These are phyloP conservation scores for Chrysolina haemoptera DNA, from an alignment of 2,888 invertebrate species.

Conservation along the genomic window DNA sequence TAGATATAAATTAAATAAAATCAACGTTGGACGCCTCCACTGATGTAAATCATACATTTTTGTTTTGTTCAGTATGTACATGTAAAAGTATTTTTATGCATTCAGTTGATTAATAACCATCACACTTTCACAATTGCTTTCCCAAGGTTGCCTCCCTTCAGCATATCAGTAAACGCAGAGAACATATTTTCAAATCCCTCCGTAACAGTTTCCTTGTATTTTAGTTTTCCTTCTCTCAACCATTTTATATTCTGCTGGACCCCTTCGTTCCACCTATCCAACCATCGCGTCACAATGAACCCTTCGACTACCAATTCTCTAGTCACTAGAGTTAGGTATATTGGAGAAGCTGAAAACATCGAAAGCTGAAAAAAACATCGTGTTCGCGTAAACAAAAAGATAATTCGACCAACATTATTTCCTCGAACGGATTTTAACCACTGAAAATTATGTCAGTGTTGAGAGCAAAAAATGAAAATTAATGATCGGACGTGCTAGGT, in stretches of 20 bases:
- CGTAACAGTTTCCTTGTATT: slow-evolving; percentile 79
- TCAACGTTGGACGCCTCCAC: too few species aligned
- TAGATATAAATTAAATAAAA: too few species aligned
- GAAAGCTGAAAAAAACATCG: too few species aligned
- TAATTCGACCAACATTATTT: too few species aligned
- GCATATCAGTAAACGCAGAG: slow-evolving; percentile 58
- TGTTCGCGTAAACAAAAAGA: too few species aligned
- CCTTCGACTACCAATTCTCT: slow-evolving; percentile 59
- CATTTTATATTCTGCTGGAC: slow-evolving; percentile 76
- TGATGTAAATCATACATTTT: too few species aligned
- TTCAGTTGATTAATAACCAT: neutral
- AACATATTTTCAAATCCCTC: slow-evolving; percentile 73
- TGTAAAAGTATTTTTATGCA: too few species aligned
- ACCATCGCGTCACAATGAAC: slow-evolving; percentile 54
- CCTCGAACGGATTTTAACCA: too few species aligned
- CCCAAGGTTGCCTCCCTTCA: slow-evolving; percentile 57
- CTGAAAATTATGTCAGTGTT: too few species aligned
- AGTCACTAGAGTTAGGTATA: slow-evolving; percentile 41
- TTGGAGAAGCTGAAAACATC: slow-evolving; percentile 46
- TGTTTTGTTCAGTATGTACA: neutral
- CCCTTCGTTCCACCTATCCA: slow-evolving; percentile 76
- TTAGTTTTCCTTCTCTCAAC: slow-evolving; percentile 80
- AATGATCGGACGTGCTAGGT: too few species aligned
- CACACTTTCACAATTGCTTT: slow-evolving; percentile 59
- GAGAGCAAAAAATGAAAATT: too few species aligned